Evolutionary conservation across 1,140 invertebrate genomes (phyloP), one percentile per base, ranked within the genome.

Genomic region (Bombus haemorrhoidalis): DNA sequence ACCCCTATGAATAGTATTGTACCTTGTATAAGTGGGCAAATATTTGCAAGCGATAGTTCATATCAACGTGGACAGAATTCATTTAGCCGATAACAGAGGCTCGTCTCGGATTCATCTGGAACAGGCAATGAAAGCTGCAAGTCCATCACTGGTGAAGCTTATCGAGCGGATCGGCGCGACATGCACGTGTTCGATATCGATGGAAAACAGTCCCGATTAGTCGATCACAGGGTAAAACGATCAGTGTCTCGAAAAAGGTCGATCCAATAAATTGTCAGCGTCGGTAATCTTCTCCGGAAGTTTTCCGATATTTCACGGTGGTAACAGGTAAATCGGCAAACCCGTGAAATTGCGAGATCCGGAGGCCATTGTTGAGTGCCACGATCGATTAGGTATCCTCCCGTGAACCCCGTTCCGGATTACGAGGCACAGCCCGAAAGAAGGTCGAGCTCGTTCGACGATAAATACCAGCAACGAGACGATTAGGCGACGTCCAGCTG

Each of bases 301-400:
- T 89, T 90, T 90, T 75, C 80, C 89, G 83, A 90, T 90, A 90
- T 90, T 90, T 90, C 88, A 87, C 77, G 64, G 43, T 69, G 69
- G 82, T 89, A 89, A 89, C 80, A 87, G 86, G 87, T 85, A 87
- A 89, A 90, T 89, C 85, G 85, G 74, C 34, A 41, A 37, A 57
- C 71, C 83, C 81, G 77, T 81, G 74, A 74, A 87, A 90, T 89
- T 79, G 87, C 71, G 78, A 82, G 81, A 87, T 89, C 85, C 79
- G 71, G 64, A 34, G 59, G 72, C 62, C 71, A 34, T 64, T 73
- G 80, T 74, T 59, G 87, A 83, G 84, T 76, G 87, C 47, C 74
- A 72, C 89, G 87, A 90, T 90, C 89, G 88, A 90, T 90, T 85
- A 87, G 83, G 82, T 76, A 87, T 87, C 87, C 71, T 76, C 57